These are phyloP conservation scores for Cyclophora punctaria DNA, from an alignment of 2,888 invertebrate genomes.

Conservation along the genomic window DNA sequence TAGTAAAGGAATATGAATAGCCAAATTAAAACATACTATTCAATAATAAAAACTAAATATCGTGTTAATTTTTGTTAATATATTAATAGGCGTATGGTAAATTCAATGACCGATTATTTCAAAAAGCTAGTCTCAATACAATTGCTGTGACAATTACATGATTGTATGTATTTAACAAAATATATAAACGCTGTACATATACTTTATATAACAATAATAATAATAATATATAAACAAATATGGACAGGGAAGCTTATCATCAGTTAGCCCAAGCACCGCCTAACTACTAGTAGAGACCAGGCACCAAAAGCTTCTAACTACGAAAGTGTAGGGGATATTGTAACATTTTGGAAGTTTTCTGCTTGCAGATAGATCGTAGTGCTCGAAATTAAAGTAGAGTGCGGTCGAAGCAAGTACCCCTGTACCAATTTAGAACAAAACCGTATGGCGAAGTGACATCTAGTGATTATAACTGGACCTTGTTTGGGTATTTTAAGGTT, in stretches of 20 bases:
- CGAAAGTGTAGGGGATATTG: slow-evolving; percentile 16
- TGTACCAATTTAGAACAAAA: slow-evolving; percentile 24
- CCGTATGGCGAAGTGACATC: slow-evolving; percentile 20
- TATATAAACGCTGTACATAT: neutral
- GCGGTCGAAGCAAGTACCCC: slow-evolving; percentile 39
- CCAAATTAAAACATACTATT: slow-evolving; percentile 2
- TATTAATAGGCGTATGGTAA: too few species aligned
- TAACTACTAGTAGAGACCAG: slow-evolving; percentile 26
- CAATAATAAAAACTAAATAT: too few species aligned
- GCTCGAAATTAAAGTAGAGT: slow-evolving; percentile 27
- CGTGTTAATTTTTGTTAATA: slow-evolving; percentile 8
- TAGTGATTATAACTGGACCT: slow-evolving; percentile 16
- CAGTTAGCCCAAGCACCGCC: slow-evolving; percentile 23
- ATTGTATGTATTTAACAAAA: neutral
- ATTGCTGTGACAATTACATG: neutral
- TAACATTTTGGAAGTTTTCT: slow-evolving; percentile 16
- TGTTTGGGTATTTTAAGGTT: too few species aligned
- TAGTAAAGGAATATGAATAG: slow-evolving; percentile 69
- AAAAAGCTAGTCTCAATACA: slow-evolving; percentile 71
- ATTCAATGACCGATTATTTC: slow-evolving; percentile 40
- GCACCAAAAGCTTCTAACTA: slow-evolving; percentile 31
- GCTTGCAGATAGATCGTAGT: slow-evolving; percentile 13
- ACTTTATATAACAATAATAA: neutral
- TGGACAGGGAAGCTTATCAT: too few species aligned
- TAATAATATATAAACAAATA: neutral